Evolutionary conservation across 2,888 invertebrate species (phyloP), one percentile per base, ranked within the genome.

Genomic region (Melinopterus prodromus): DNA sequence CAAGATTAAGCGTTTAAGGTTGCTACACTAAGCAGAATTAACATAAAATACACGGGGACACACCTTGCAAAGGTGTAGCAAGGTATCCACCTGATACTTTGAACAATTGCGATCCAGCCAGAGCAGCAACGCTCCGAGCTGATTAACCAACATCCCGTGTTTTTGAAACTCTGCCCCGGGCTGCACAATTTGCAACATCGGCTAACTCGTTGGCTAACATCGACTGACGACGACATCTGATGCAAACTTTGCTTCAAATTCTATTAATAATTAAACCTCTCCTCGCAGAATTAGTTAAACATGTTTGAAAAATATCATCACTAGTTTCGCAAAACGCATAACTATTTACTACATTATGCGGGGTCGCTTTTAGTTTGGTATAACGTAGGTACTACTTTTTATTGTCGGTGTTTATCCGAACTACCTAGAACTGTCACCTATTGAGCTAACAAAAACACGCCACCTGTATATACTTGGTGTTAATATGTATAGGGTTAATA

Each of bases 31-130:
- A 53, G 53, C 9, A 53, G 12, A 53, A 53, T 53, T 53, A 9
- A 53, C 53, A 53, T 53, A 12, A 53, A 53, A 53, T 53, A 53
- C 53, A 53, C 12, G 53, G 53, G 53, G 53, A 26, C 53, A 53
- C 53, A 53, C 53, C 53, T 53, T 53, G 53, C 53, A 53, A 53
- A 53, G 53, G 53, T 53, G 53, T 53, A 53, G 53, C 53, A 53
- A 53, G 53, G 53, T 53, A 53, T 53, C 7, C 53, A 53, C 53
- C 53, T 53, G 53, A 53, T 53, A 53, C 53, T 53, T 26, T 4
- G 5, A 53, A 53, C 53, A 53, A 53, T 53, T 12, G 53, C 53
- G 53, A 9, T 53, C 53, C 9, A 53, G 12, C 9, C 9, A 53
- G 53, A 53, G 53, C 12, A 53, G 53, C 53, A 53, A 53, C 9